Evolutionary conservation across 2,888 invertebrate species (phyloP), one percentile per base, ranked within the genome.

Genomic region (Prostheceraeus crozeri): DNA sequence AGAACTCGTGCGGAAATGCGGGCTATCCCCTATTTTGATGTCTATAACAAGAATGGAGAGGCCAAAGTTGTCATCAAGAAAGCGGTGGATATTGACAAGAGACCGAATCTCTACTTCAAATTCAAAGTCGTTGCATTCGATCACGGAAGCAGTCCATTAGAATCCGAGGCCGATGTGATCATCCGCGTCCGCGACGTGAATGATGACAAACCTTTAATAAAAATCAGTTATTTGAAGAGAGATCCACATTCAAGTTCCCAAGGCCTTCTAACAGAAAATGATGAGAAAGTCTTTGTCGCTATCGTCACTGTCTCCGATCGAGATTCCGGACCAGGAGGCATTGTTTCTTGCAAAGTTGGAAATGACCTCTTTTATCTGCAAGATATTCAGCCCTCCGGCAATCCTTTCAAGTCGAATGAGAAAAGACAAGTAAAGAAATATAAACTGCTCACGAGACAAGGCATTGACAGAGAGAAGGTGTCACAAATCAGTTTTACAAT

Each of bases 51-150:
- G 4, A 30, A 30, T 10, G 28, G 28, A 19, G 27, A 25, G 4
- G 48, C 25, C 3, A 4, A 21, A 4, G 25, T 48, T 23, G 25
- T 25, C 23, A 30, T 48, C 8, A 4, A 30, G 6, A 30, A 48
- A 21, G 28, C 25, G 14, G 3, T 48, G 4, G 48, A 48, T 30
- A 48, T 48, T 21, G 48, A 48, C 23, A 23, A 30, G 11, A 8
- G 48, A 19, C 25, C 25, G 8, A 48, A 30, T 48, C 48, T 23
- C 11, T 30, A 48, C 11, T 48, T 48, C 28, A 4, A 23, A 4
- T 48, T 48, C n/a, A 48, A 23, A 4, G 14, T 48, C 28, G 48
- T 25, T 25, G 48, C 48, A 14, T 25, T 30, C 28, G 48, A 48
- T 14, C 25, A 48, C 28, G 48, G 48, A 23, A 48, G 11, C 14